Evolutionary conservation across 2,113 vertebrate species (phyloP).

Genomic region (Onychostruthus taczanowskii): DNA sequence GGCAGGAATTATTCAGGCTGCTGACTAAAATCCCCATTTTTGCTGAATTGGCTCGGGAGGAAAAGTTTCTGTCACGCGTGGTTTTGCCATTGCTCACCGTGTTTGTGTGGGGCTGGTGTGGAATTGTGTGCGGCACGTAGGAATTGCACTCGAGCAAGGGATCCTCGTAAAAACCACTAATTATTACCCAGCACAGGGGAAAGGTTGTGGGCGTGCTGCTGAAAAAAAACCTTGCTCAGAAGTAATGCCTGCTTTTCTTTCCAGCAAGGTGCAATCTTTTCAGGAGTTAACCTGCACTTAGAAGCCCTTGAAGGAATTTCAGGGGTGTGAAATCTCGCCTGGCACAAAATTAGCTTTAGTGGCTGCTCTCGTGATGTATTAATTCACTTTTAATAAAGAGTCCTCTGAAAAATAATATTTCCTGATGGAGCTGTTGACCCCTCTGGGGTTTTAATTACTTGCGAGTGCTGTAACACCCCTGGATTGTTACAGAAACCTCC

Average conservation of each 20-base stretch:
- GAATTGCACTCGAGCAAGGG: neutral
- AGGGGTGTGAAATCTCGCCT: neutral
- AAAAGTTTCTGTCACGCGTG: accelerated
- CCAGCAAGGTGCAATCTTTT: neutral
- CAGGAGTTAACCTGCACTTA: neutral
- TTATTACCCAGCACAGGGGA: neutral
- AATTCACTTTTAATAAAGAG: neutral
- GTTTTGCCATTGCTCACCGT: neutral
- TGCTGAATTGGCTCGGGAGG: neutral
- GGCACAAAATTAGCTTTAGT: neutral
- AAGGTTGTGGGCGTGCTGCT: neutral
- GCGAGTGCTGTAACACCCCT: accelerated
- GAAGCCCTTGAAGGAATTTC: neutral
- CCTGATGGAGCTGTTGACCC: neutral
- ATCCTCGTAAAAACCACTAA: conserved; percentile 33
- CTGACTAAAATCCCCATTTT: neutral
- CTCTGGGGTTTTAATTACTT: neutral
- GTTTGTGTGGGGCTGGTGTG: neutral
- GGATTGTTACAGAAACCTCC: neutral
- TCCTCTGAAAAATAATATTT: neutral
- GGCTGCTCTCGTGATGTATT: neutral
- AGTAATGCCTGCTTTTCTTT: neutral
- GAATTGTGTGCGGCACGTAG: neutral
- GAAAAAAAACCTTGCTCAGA: neutral
- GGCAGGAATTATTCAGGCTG: neutral